Evolutionary conservation across 2,797 vertebrate genomes (phyloP), one percentile per base, ranked within the genome.

Genomic region (Australoheros facetus): DNA sequence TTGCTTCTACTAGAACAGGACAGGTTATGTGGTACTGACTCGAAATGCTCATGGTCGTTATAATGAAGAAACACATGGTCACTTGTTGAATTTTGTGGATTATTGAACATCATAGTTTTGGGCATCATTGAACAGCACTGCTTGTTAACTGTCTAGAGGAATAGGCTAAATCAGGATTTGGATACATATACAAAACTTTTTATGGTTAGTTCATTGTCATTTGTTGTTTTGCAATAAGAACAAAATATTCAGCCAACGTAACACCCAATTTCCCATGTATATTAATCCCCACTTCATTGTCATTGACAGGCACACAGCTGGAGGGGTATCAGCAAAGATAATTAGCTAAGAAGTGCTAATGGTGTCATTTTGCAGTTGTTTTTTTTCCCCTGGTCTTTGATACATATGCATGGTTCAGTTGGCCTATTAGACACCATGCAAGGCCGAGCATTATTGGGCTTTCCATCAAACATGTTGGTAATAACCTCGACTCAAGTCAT

Each of bases 301-400:
- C 84, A 82, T 14, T 88, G 74, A 85, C 73, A 73, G 55, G 64
- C 70, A 80, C 2, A 1, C 75, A 71, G 79, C 85, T 83, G 74
- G 71, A 84, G 80, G 71, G 78, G 45, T 71, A 86, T 89, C 85
- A 85, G 45, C 45, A 21, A 64, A 75, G 71, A 75, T 83, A 87
- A 93, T 90, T 91, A 91, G 77, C 75, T 45, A 70, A 77, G 73
- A 48, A 84, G 78, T 73, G 73, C 60, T 85, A 87, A 90, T 84
- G 56, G 72, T 82, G 74, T 62, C 56, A 81, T 80, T 83, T 85
- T 70, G 55, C 34, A 80, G 75, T 79, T 74, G 69, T 81, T 73
- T 78, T 79, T 60, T 58, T 3, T 23, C 23, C 34, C 34, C 64
- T 75, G 59, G 21, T 78, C 56, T 78, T 60, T 80, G 80, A 80